phyloP scores from a whole-genome alignment of 2,888 invertebrate species.

The Plebejus melissa region DNA sequence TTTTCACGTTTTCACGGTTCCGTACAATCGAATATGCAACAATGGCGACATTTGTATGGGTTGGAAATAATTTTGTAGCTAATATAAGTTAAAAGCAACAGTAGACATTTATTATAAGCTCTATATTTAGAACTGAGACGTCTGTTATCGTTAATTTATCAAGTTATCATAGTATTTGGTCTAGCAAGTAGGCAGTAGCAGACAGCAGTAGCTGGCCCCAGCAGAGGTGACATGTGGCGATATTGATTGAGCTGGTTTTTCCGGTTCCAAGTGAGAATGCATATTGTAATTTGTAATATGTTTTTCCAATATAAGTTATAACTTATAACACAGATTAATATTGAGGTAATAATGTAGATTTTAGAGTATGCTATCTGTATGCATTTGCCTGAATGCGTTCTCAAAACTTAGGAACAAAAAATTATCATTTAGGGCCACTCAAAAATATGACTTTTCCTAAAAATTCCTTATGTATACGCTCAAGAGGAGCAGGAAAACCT shows the following conservation, averaged over 20 bases:
- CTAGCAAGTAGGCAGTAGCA: neutral
- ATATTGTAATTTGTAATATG: neutral
- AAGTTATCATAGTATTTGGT: neutral
- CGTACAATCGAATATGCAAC: no score
- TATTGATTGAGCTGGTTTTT: constrained; percentile 5
- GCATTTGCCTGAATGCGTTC: no score
- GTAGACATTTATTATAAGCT: neutral
- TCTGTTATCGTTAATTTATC: neutral
- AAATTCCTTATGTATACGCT: no score
- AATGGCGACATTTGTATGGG: no score
- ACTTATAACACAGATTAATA: neutral
- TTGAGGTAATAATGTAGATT: neutral
- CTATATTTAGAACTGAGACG: neutral
- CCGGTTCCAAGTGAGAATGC: neutral
- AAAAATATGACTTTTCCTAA: no score
- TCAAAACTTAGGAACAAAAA: no score
- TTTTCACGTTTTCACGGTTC: no score
- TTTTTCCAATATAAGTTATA: neutral
- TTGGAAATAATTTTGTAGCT: no score
- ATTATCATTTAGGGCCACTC: no score
- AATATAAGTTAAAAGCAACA: no score
- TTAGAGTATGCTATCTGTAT: neutral
- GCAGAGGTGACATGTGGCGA: neutral
- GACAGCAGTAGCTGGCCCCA: neutral
- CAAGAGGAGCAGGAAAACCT: no score